These are phyloP conservation scores for Conomelus anceps DNA, from an alignment of 2,888 invertebrate species.

Conservation along the genomic window DNA sequence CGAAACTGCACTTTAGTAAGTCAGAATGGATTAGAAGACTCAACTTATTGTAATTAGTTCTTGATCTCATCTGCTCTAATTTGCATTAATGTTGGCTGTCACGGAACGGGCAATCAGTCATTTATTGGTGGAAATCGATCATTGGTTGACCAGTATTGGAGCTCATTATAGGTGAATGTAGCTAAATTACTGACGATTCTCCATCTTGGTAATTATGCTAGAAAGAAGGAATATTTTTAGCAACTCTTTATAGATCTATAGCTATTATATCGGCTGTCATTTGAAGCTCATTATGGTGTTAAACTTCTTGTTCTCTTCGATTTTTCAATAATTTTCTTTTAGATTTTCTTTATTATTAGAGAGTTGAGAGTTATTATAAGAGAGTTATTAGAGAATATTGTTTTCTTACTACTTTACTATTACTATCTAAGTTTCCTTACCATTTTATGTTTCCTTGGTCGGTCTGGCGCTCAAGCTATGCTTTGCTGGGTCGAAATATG, in stretches of 20 bases:
- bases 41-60: background rate
- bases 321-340: no score
- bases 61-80: background rate
- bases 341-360: no score
- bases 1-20: background rate
- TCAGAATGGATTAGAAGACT: background rate
- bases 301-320: no score
- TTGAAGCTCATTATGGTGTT: no score
- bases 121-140: background rate
- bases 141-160: background rate
- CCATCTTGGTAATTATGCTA: background rate
- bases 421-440: no score
- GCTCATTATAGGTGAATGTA: background rate
- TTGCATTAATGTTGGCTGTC: background rate
- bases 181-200: background rate
- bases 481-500: no score
- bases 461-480: no score
- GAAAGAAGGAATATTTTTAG: background rate
- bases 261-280: background rate
- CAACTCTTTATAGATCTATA: background rate
- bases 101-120: background rate
- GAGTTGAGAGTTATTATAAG: no score
- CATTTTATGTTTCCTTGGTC: no score
- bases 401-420: no score
- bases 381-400: no score